Percentiles rank a stretch among this genome's conserved stretches.
These are phyloP conservation scores for Drosophila affinis DNA, from an alignment of 2,888 invertebrate species.

Conservation along the genomic window DNA sequence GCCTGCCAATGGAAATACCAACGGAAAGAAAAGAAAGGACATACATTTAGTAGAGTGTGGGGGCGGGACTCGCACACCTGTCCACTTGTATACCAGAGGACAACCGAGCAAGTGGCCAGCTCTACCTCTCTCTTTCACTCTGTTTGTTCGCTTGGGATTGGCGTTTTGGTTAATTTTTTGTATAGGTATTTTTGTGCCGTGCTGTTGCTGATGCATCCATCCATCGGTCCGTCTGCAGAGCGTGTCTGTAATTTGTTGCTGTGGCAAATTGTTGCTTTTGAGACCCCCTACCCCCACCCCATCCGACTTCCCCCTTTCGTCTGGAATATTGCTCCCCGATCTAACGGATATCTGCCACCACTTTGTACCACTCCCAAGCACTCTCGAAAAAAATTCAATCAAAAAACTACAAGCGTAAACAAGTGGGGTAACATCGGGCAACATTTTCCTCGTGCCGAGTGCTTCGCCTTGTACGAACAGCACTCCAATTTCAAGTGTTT, in stretches of 20 bases:
- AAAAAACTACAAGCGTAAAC: conserved; percentile 74
- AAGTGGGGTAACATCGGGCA: conserved; percentile 61
- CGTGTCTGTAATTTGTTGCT: conserved; percentile 54
- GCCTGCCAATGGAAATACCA: conserved; percentile 2
- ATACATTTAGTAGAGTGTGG: neutral
- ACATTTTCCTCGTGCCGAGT: conserved; percentile 1
- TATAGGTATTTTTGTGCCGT: neutral
- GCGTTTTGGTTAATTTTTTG: neutral
- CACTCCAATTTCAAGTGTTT: conserved; percentile 62
- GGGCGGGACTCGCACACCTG: neutral
- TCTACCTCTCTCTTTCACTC: neutral
- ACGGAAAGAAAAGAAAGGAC: neutral
- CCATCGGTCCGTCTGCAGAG: conserved; percentile 44
- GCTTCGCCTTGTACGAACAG: conserved; percentile 12
- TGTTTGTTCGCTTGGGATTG: neutral
- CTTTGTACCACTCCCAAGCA: neutral
- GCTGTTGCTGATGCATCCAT: neutral
- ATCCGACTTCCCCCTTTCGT: neutral
- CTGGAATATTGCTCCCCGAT: neutral
- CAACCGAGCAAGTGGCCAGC: neutral
- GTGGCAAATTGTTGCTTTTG: conserved; percentile 64
- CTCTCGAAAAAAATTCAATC: conserved; percentile 58
- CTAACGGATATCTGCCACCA: neutral
- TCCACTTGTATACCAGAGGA: neutral
- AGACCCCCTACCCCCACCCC: too few species aligned